phyloP scores from a whole-genome alignment of 2,797 vertebrate species.

The Calcarius lapponicus region DNA sequence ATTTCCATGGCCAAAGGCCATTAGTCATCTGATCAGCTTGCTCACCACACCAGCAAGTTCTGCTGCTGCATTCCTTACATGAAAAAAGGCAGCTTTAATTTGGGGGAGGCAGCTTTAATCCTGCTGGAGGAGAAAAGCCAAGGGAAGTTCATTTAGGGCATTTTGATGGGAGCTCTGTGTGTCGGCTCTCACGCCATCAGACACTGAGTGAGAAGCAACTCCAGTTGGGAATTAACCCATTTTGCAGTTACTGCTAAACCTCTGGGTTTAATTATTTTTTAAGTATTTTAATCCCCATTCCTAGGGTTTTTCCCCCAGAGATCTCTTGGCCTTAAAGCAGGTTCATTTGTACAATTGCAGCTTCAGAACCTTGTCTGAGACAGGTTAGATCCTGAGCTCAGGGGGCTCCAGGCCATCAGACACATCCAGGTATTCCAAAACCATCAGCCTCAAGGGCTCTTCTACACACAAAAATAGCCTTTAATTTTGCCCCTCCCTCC shows the following conservation, averaged over 20 bases:
- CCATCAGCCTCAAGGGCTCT: neutral
- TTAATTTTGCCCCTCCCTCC: neutral
- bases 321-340: neutral
- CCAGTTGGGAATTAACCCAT: conserved; percentile 9
- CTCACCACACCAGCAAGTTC: neutral
- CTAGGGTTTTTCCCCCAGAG: neutral
- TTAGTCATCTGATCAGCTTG: neutral
- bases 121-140: neutral
- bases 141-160: neutral
- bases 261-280: conserved; percentile 1
- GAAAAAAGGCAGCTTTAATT: neutral
- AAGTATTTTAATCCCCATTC: neutral
- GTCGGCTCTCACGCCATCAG: neutral
- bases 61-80: neutral
- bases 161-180: fast-evolving
- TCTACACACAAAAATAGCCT: neutral
- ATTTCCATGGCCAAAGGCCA: fast-evolving
- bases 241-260: neutral
- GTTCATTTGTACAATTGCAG: neutral
- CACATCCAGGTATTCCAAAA: neutral
- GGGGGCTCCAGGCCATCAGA: neutral
- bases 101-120: neutral
- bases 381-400: neutral
- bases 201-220: neutral
- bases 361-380: neutral